Evolutionary conservation across 2,888 invertebrate species (phyloP), one percentile per base, ranked within the genome.

Genomic region (Dendrolimus pini): DNA sequence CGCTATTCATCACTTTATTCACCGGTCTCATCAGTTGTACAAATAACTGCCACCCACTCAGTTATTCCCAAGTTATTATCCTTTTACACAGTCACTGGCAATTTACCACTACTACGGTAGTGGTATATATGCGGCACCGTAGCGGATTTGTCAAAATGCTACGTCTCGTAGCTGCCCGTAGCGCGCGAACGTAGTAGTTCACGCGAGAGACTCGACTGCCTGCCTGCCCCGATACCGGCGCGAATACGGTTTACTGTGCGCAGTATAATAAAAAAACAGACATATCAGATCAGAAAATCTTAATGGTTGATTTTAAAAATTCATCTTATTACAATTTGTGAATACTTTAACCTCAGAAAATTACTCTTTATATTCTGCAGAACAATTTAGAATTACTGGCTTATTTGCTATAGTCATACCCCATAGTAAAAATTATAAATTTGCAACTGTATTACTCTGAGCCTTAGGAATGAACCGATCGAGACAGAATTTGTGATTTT

Each of bases 121-220:
- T 65, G 66, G 61, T 66, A 68, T 47, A 47, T 9, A 47, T 47
- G 47, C 47, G 47, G 47, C 7, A 41, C 65, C 64, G 72, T 69
- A 65, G 70, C 71, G 67, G 78, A 81, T 83, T 80, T 78, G 78
- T 75, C 69, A 66, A 47, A 63, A 61, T 62, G 77, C 80, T 82
- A 82, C 83, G 78, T 64, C 58, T 68, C 78, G 81, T 81, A 83
- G 82, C 76, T 65, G 52, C 57, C 68, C 78, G 85, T 83, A 82
- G 82, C 78, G 70, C 67, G 71, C 83, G 78, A 67, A 71, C 83
- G 87, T 85, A 87, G 84, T 80, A 73, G 70, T 68, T 73, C 81
- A 75, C 85, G 84, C 80, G 82, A 76, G 64, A 75, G 77, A 77
- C 73, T 70, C 81, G 77, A 87, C 89, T 85, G 87, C 71, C 69